Evolutionary conservation across 2,113 vertebrate species (phyloP), one percentile per base, ranked within the genome.

Genomic region (Sigmodon hispidus): DNA sequence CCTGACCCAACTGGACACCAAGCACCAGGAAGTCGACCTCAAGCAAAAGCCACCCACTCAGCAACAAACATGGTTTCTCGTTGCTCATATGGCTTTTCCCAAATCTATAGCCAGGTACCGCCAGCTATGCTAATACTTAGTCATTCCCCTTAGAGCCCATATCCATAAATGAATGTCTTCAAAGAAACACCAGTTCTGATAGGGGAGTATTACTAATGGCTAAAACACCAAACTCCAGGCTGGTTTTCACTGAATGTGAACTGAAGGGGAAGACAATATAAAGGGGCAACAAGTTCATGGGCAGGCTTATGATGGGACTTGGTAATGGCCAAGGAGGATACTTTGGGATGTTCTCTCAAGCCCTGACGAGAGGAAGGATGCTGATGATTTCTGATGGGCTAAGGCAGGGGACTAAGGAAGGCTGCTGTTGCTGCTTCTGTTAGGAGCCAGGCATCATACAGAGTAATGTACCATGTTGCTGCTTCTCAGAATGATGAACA

Each of bases 181-280:
- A 65, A 65, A 95, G 55, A 86, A 86, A 92, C 43, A 73, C 7
- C 31, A 75, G 34, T 19, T 91, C n/a, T n/a, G n/a, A n/a, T n/a
- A n/a, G n/a, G n/a, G n/a, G n/a, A n/a, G n/a, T n/a, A n/a, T 40
- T 40, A 40, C 69, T 72, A 83, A 72, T 7, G 24, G 79, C 29
- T 89, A 84, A 77, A 92, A 77, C 40, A 84, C 92, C 55, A 43
- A 93, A 61, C 72, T 57, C 26, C 69, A 91, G 72, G 63, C 16
- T 40, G 40, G 50, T 84, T 91, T 93, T 57, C 15, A 52, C 61
- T 45, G 4, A 52, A 63, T 73, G 43, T 55, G 24, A 87, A 70
- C 52, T 57, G 22, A 94, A 57, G 45, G 69, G 61, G 21, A 72
- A 91, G 72, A 70, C 88, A 83, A n/a, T 11, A 92, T 17, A 93